A percentile compares a stretch with the other conserved stretches of the same genome.
Evolutionary conservation across 2,797 vertebrate species (phyloP).

Genomic region (Selene dorsalis): DNA sequence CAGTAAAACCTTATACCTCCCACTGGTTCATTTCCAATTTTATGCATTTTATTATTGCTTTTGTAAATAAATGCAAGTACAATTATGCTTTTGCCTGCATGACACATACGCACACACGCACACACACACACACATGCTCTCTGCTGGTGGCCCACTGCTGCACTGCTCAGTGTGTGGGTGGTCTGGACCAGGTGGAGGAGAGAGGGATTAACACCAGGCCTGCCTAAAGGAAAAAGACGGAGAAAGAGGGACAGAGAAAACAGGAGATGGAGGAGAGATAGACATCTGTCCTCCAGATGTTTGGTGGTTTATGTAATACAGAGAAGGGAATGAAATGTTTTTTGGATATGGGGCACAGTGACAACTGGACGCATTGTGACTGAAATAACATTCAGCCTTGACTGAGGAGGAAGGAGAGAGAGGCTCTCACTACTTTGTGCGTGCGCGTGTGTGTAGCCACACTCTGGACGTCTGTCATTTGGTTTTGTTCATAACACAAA

Average conservation of each 20-base stretch:
- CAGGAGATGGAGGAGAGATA: constrained; percentile 58
- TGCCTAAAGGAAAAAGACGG: constrained; percentile 66
- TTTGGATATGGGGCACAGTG: constrained; percentile 63
- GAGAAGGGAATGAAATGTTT: constrained; percentile 55
- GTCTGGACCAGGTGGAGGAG: constrained; percentile 81
- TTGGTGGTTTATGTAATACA: constrained; percentile 65
- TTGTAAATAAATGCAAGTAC: constrained; percentile 13
- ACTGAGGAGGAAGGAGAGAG: not conserved
- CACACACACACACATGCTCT: constrained; percentile 37
- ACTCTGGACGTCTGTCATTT: constrained; percentile 48
- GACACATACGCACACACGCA: constrained; percentile 18
- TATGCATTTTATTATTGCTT: not conserved
- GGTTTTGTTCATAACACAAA: constrained; percentile 48
- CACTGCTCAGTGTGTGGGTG: constrained; percentile 77
- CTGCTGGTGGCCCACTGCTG: constrained; percentile 73
- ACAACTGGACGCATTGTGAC: constrained; percentile 63
- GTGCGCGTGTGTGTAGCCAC: constrained; percentile 26
- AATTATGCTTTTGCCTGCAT: constrained; percentile 32
- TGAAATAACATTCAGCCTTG: constrained; percentile 41
- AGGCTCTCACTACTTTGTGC: constrained; percentile 11
- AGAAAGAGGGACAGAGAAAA: constrained; percentile 45
- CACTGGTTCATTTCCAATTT: not conserved
- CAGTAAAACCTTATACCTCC: not conserved
- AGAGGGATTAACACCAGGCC: constrained; percentile 79
- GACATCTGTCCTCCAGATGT: constrained; percentile 85